phyloP scores from a whole-genome alignment of 2,113 vertebrate species.

The Chelonoidis abingdonii region DNA sequence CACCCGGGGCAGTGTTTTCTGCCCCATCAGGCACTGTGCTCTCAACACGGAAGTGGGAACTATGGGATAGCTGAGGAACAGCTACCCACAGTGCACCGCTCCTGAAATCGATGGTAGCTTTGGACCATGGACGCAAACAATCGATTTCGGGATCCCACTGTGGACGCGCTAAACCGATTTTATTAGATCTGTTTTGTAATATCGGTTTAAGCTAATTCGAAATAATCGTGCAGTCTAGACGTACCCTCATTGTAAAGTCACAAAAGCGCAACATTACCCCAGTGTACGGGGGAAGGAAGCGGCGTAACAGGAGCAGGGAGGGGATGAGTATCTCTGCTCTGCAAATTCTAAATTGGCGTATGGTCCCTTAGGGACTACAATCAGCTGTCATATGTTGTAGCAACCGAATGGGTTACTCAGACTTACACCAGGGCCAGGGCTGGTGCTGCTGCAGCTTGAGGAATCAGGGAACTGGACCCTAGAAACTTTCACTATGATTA shows the following conservation, averaged over 20 bases:
- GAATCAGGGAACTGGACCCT: background rate
- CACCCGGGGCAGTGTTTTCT: too few relatives aligned
- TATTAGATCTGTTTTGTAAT: too few relatives aligned
- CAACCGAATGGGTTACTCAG: background rate
- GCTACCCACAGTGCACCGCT: too few relatives aligned
- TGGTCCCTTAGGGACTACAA: background rate
- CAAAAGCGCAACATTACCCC: background rate
- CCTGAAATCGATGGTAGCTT: too few relatives aligned
- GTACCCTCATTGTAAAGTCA: background rate
- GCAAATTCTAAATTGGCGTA: background rate
- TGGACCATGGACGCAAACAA: too few relatives aligned
- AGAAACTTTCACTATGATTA: background rate
- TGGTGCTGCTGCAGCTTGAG: background rate
- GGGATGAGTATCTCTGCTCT: background rate
- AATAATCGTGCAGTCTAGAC: too few relatives aligned
- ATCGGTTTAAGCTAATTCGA: too few relatives aligned
- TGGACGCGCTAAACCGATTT: too few relatives aligned
- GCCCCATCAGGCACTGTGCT: too few relatives aligned
- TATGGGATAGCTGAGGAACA: too few relatives aligned
- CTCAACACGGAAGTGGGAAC: too few relatives aligned
- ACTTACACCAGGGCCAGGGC: background rate
- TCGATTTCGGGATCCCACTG: too few relatives aligned
- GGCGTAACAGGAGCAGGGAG: fast-evolving
- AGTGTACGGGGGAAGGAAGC: background rate
- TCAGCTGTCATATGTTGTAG: background rate